These are phyloP conservation scores for Drosophila eohydei DNA, from an alignment of 2,888 invertebrate species.

Conservation along the genomic window DNA sequence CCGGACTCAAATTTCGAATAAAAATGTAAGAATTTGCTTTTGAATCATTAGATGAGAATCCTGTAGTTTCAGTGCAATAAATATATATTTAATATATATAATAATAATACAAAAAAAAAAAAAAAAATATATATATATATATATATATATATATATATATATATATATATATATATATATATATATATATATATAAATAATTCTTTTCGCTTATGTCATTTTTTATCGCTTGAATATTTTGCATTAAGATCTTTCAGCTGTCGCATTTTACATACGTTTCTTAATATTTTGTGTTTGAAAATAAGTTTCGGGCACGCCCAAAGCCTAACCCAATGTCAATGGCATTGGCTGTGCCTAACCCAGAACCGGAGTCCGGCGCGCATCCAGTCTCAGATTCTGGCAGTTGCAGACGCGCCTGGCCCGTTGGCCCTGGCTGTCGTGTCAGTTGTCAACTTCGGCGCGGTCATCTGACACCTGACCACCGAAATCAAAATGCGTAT, in stretches of 20 bases:
- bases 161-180: no score
- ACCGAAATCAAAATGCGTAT: slow-evolving; percentile 72
- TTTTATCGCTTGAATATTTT: no score
- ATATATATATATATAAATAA: no score
- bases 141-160: no score
- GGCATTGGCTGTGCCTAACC: slow-evolving; percentile 32
- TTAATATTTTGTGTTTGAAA: slow-evolving; percentile 12
- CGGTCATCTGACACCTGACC: slow-evolving; percentile 67
- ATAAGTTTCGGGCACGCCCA: slow-evolving; percentile 30
- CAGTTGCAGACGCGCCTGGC: neutral
- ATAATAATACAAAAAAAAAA: no score
- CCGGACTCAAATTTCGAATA: no score
- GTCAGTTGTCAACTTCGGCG: slow-evolving; percentile 76
- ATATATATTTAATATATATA: no score
- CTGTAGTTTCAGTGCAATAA: no score
- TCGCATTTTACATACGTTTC: neutral
- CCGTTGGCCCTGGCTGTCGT: slow-evolving; percentile 53
- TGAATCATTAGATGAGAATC: no score
- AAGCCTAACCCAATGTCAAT: slow-evolving; percentile 38
- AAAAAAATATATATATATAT: no score
- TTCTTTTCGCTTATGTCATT: neutral
- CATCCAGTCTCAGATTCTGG: neutral
- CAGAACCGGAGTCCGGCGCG: slow-evolving; percentile 1
- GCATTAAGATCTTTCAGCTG: neutral
- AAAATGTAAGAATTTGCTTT: no score